A percentile compares a stretch with the other conserved stretches of the same genome.
phyloP scores from a whole-genome alignment of 2,888 invertebrate species.

The Aspidiotus rigidus region DNA sequence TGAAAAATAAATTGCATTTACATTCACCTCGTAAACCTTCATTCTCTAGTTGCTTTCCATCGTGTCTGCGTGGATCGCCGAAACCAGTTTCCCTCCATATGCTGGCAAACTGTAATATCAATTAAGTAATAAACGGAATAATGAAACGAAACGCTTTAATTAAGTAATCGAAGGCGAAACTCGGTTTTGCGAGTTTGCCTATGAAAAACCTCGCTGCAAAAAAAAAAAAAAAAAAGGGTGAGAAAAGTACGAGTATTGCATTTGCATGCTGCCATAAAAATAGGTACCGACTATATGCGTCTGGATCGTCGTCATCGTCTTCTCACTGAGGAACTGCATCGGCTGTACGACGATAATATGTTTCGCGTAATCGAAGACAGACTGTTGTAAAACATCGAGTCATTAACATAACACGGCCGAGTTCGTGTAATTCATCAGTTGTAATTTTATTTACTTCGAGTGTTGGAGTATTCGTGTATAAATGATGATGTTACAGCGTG shows the following conservation, averaged over 20 bases:
- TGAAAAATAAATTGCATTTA: not conserved
- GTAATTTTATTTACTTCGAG: no score
- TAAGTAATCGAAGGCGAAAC: slow-evolving; percentile 3
- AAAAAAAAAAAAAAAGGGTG: not conserved
- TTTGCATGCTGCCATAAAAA: not conserved
- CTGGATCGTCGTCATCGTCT: not conserved
- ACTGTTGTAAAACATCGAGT: slow-evolving; percentile 16
- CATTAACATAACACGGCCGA: slow-evolving; percentile 6
- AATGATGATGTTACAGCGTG: no score
- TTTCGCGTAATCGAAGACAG: slow-evolving; percentile 8
- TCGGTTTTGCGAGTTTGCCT: not conserved
- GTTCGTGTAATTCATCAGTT: not conserved
- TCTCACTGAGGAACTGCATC: not conserved
- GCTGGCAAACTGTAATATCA: slow-evolving; percentile 7
- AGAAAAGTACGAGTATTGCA: not conserved
- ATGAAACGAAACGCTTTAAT: slow-evolving; percentile 7
- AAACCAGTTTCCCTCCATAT: not conserved
- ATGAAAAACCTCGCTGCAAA: not conserved
- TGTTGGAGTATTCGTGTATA: no score
- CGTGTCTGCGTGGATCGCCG: not conserved
- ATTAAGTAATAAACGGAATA: slow-evolving; percentile 13
- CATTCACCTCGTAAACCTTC: not conserved
- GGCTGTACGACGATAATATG: slow-evolving; percentile 2
- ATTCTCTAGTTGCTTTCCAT: not conserved
- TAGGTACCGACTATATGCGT: not conserved